Percentiles rank a stretch among this genome's conserved stretches.
phyloP scores from a whole-genome alignment of 2,113 vertebrate species.

The Camelus bactrianus region DNA sequence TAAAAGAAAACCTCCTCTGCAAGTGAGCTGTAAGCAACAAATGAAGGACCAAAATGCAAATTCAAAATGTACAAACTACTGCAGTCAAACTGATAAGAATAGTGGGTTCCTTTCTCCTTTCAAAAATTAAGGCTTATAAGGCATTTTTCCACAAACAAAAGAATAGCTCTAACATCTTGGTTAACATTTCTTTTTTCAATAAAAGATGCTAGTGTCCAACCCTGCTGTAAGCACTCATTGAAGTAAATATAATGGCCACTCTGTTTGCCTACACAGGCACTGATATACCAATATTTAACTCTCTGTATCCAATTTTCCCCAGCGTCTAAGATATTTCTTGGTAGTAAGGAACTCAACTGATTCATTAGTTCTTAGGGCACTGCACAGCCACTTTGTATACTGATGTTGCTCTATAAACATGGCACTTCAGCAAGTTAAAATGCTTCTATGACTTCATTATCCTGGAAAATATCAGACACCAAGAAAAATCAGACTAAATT shows the following conservation, averaged over 20 bases:
- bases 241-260: constrained; percentile 84
- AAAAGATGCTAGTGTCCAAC: constrained; percentile 82
- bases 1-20: constrained; percentile 52
- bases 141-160: constrained; percentile 73
- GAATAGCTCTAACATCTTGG: constrained; percentile 74
- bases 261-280: constrained; percentile 83
- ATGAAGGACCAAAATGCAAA: constrained; percentile 56
- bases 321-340: constrained; percentile 53
- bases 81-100: constrained; percentile 22
- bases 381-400: constrained; percentile 26
- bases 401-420: background rate
- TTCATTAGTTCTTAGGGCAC: constrained; percentile 51
- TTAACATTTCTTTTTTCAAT: constrained; percentile 83
- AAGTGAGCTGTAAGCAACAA: constrained; percentile 53
- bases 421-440: constrained; percentile 23
- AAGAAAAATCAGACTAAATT: constrained; percentile 55
- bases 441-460: constrained; percentile 17
- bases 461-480: background rate
- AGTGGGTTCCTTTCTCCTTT: constrained; percentile 41
- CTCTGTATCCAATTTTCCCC: constrained; percentile 58
- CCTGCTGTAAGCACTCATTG: constrained; percentile 83
- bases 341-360: constrained; percentile 17
- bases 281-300: constrained; percentile 73
- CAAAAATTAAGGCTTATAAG: constrained; percentile 71
- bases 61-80: constrained; percentile 59